Percentiles rank a stretch among this genome's conserved stretches.
Evolutionary conservation across 2,797 vertebrate species (phyloP).

Genomic region (Protonibea diacanthus): DNA sequence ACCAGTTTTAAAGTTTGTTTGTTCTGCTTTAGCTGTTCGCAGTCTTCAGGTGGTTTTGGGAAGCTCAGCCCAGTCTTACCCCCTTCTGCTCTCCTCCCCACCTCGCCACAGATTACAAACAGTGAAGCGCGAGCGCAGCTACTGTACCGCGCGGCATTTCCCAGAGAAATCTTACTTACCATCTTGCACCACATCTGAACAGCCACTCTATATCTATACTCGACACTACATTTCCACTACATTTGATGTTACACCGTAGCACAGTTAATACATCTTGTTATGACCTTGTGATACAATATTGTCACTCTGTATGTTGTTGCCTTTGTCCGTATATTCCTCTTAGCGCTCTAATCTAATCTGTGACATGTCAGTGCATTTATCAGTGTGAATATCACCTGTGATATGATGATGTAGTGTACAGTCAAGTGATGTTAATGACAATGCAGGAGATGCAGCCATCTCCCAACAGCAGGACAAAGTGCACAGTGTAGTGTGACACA

Average conservation of each 20-base stretch:
- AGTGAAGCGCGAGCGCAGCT: constrained; percentile 36
- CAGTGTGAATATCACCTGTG: constrained; percentile 61
- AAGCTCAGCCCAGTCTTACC: constrained; percentile 55
- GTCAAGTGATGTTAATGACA: constrained; percentile 48
- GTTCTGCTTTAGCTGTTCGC: background rate
- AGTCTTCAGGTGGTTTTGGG: constrained; percentile 44
- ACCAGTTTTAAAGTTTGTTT: background rate
- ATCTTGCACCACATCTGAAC: constrained; percentile 72
- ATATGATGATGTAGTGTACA: constrained; percentile 45
- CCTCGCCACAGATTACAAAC: constrained; percentile 43
- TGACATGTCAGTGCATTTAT: constrained; percentile 64
- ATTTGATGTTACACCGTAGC: constrained; percentile 77
- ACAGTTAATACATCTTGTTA: constrained; percentile 69
- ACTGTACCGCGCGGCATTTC: constrained; percentile 50
- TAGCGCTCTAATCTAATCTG: constrained; percentile 50
- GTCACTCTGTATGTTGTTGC: constrained; percentile 78
- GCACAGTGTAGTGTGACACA: constrained; percentile 76
- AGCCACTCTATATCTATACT: constrained; percentile 67
- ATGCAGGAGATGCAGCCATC: constrained; percentile 72
- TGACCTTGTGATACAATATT: constrained; percentile 67
- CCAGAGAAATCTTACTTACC: constrained; percentile 46
- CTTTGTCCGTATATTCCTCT: constrained; percentile 72
- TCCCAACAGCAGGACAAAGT: constrained; percentile 76
- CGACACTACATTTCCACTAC: constrained; percentile 73
- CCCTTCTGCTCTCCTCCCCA: constrained; percentile 70